Percentiles rank a stretch among this genome's conserved stretches.
phyloP scores from a whole-genome alignment of 2,113 vertebrate species.

The Sterna hirundo region DNA sequence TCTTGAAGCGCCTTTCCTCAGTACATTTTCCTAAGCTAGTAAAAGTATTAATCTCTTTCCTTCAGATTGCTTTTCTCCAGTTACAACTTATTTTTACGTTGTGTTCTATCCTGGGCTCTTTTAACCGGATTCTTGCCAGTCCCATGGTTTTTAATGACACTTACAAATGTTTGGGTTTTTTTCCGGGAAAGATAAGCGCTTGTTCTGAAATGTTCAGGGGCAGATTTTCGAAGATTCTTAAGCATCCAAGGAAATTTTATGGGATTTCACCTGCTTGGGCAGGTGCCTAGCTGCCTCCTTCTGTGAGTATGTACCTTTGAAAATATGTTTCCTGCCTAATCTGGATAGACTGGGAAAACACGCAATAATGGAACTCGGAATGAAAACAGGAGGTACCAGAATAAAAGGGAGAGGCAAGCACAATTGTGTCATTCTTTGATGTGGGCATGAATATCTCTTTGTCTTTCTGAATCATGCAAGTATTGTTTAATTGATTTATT shows the following conservation, averaged over 20 bases:
- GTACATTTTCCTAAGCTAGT: not conserved
- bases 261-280: not conserved
- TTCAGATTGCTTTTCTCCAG: not conserved
- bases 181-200: not conserved
- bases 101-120: not conserved
- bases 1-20: not conserved
- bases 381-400: not conserved
- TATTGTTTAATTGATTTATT: slow-evolving; percentile 7
- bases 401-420: not conserved
- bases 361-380: not conserved
- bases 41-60: not conserved
- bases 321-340: not conserved
- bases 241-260: not conserved
- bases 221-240: not conserved
- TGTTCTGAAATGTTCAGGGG: not conserved
- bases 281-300: not conserved
- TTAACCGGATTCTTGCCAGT: not conserved
- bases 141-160: not conserved
- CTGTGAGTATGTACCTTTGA: not conserved
- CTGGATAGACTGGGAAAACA: not conserved
- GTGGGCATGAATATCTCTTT: not conserved
- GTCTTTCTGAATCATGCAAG: not conserved
- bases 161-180: not conserved
- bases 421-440: not conserved
- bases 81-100: not conserved